phyloP scores from a whole-genome alignment of 2,113 vertebrate genomes.

The Geococcyx californianus region DNA sequence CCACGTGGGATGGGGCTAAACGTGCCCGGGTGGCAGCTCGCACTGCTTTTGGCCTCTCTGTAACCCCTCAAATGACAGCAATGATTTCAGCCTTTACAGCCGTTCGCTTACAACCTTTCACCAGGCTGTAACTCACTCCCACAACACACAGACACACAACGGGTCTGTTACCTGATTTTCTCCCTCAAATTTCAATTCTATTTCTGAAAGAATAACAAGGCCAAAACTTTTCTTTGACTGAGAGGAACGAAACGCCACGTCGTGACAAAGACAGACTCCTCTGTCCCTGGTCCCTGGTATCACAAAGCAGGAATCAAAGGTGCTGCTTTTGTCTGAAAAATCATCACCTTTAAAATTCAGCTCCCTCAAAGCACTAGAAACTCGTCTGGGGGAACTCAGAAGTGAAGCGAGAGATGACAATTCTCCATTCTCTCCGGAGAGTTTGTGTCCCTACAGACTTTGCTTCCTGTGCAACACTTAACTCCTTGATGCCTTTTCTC shows the following conservation, averaged over 20 bases:
- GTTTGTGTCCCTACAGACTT: neutral
- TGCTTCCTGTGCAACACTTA: constrained; percentile 13
- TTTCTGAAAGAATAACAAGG: neutral
- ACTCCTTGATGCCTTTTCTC: constrained; percentile 47
- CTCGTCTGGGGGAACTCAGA: neutral
- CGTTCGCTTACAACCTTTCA: neutral
- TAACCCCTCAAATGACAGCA: neutral
- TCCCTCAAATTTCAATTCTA: neutral
- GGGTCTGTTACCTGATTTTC: neutral
- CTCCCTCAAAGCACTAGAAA: neutral
- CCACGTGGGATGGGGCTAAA: neutral
- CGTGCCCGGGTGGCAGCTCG: neutral
- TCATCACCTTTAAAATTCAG: constrained; percentile 22
- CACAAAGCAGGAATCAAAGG: neutral
- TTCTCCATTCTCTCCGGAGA: constrained; percentile 28
- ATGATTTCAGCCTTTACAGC: neutral
- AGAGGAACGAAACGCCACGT: neutral
- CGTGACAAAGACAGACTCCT: neutral
- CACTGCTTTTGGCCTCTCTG: neutral
- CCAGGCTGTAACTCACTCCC: neutral
- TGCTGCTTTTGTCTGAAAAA: neutral
- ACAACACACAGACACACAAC: rapidly evolving
- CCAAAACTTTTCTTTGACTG: neutral
- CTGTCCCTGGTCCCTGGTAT: neutral
- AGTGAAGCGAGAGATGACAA: neutral